A percentile compares a stretch with the other conserved stretches of the same genome.
phyloP scores from a whole-genome alignment of 2,113 vertebrate species.

The Anhinga rufa region DNA sequence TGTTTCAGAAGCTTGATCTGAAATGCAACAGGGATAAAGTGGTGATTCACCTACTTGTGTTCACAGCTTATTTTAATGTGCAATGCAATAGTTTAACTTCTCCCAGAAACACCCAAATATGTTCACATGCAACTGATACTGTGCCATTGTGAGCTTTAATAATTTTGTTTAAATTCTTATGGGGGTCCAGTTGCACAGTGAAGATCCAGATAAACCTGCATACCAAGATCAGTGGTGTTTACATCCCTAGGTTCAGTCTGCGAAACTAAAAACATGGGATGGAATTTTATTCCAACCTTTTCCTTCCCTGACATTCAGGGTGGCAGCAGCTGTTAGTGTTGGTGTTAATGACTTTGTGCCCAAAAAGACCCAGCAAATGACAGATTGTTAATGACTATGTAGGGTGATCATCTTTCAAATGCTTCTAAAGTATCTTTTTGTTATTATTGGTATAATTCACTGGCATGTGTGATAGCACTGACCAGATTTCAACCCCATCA shows the following conservation, averaged over 20 bases:
- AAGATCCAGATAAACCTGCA: neutral
- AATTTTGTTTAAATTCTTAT: neutral
- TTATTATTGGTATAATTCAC: neutral
- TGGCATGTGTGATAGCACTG: neutral
- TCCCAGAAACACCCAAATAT: neutral
- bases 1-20: neutral
- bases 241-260: neutral
- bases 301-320: neutral
- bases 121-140: neutral
- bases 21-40: neutral
- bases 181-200: neutral
- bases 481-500: neutral
- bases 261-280: neutral
- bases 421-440: neutral
- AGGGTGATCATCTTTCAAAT: slow-evolving; percentile 5
- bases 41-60: neutral
- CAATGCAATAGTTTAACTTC: neutral
- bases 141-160: neutral
- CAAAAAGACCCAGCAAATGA: neutral
- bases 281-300: neutral
- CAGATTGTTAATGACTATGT: slow-evolving; percentile 35
- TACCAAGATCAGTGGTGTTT: neutral
- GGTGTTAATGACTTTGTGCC: slow-evolving; percentile 1
- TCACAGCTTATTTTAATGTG: neutral
- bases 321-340: slow-evolving; percentile 1